These are phyloP conservation scores for Pissodes strobi DNA, from an alignment of 1,140 invertebrate genomes.

Conservation along the genomic window DNA sequence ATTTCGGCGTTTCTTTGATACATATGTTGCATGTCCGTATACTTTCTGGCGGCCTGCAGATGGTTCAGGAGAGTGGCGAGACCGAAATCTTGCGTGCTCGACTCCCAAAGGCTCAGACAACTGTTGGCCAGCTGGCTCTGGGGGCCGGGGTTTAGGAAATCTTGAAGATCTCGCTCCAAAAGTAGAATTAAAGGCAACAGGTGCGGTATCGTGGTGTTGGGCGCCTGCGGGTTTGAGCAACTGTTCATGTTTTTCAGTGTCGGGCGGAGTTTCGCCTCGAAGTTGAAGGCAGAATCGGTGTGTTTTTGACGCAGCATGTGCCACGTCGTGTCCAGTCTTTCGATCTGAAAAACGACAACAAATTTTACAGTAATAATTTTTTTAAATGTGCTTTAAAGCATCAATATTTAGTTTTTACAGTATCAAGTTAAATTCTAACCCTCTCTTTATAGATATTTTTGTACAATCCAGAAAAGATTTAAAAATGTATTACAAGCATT, in stretches of 20 bases:
- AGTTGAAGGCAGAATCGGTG: slow-evolving; percentile 87
- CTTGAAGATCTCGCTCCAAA: slow-evolving; percentile 71
- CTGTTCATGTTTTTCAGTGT: slow-evolving; percentile 86
- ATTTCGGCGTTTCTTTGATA: slow-evolving; percentile 77
- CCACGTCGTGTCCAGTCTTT: slow-evolving; percentile 81
- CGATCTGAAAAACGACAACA: slow-evolving; percentile 70
- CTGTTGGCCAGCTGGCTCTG: slow-evolving; percentile 57
- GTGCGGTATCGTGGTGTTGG: slow-evolving; percentile 86
- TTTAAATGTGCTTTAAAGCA: too few species aligned
- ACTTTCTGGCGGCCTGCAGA: slow-evolving; percentile 68
- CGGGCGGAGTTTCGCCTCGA: slow-evolving; percentile 86
- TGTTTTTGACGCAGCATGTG: slow-evolving; percentile 83
- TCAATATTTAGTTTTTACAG: too few species aligned
- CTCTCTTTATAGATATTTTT: too few species aligned
- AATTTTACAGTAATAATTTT: too few species aligned
- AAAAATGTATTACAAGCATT: too few species aligned
- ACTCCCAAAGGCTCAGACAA: slow-evolving; percentile 71
- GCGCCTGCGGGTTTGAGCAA: slow-evolving; percentile 85
- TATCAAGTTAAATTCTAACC: too few species aligned
- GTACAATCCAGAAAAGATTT: too few species aligned
- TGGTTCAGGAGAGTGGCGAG: slow-evolving; percentile 69
- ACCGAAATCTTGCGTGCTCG: slow-evolving; percentile 70
- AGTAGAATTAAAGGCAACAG: slow-evolving; percentile 75
- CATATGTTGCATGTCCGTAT: slow-evolving; percentile 65
- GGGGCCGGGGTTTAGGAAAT: slow-evolving; percentile 58